Conservation (phyloP, 1,140 invertebrate species). For the Sweltsa coloradensis region DNA sequence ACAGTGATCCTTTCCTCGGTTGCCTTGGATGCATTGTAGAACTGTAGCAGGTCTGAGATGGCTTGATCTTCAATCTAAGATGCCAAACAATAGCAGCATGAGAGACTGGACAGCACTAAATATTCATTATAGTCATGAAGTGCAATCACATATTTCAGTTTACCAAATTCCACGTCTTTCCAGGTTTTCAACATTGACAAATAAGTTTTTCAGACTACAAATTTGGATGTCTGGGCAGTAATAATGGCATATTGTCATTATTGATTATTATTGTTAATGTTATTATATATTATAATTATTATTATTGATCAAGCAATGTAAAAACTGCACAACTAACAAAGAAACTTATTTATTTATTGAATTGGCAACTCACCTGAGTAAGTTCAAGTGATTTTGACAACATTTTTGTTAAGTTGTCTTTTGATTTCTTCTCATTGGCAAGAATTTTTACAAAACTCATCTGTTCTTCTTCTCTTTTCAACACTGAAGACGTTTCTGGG, state of each 20-base stretch:
- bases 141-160: no score
- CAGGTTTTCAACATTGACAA: no score
- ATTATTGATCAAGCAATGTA: no score
- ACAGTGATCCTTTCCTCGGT: conserved; percentile 51
- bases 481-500: no score
- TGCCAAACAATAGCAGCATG: conserved; percentile 9
- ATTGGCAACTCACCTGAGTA: conserved; percentile 39
- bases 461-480: no score
- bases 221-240: no score
- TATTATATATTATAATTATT: no score
- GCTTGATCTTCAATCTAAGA: conserved; percentile 58
- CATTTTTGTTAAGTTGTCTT: conserved; percentile 42
- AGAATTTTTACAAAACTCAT: conserved; percentile 39
- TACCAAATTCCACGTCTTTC: no score
- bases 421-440: conserved; percentile 43
- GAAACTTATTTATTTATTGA: conserved; percentile 3
- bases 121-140: no score
- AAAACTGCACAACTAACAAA: conserved; percentile 5
- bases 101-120: neutral
- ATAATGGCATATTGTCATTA: no score
- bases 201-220: no score
- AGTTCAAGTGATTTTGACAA: conserved; percentile 45
- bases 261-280: no score
- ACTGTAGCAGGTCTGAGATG: conserved; percentile 49
- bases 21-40: conserved; percentile 45